Evolutionary conservation across 2,113 vertebrate species (phyloP).

Genomic region (Gracilinanus agilis): DNA sequence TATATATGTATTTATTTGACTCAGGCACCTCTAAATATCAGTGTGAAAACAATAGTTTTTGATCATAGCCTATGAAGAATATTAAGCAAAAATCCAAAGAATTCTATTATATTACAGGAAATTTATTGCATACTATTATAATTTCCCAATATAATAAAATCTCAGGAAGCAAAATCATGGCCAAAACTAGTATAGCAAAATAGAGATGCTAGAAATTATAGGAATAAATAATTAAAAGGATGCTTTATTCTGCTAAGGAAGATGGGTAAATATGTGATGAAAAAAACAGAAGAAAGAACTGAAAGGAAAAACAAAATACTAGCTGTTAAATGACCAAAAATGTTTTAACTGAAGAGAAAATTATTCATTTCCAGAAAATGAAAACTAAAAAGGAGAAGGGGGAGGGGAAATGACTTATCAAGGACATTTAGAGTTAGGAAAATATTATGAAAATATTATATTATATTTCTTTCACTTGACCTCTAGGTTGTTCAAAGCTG

Average conservation of each 20-base stretch:
- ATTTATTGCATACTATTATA: slow-evolving; percentile 59
- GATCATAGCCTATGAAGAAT: slow-evolving; percentile 68
- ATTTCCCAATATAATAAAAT: slow-evolving; percentile 74
- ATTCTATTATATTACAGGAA: slow-evolving; percentile 61
- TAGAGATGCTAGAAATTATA: slow-evolving; percentile 70
- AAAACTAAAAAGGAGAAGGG: slow-evolving; percentile 45
- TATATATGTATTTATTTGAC: neutral
- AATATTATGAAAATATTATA: neutral
- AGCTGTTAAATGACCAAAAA: slow-evolving; percentile 30
- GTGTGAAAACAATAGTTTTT: slow-evolving; percentile 70
- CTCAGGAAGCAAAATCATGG: slow-evolving; percentile 76
- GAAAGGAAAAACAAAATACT: slow-evolving; percentile 59
- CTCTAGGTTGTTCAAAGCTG: neutral
- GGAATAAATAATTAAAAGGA: slow-evolving; percentile 13
- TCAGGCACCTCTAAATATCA: neutral
- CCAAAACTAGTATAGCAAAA: slow-evolving; percentile 60
- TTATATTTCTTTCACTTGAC: slow-evolving; percentile 42
- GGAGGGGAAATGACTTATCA: slow-evolving; percentile 36
- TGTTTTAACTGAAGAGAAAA: slow-evolving; percentile 46
- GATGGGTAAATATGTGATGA: neutral
- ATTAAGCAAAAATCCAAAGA: slow-evolving; percentile 59
- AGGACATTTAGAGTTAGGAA: slow-evolving; percentile 49
- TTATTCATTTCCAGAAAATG: slow-evolving; percentile 27
- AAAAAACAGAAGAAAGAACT: slow-evolving; percentile 57
- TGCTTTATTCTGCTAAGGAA: slow-evolving; percentile 30